A percentile compares a stretch with the other conserved stretches of the same genome.
Conservation (phyloP, 2,797 vertebrate genomes). For the Paramormyrops hopkinsi region DNA sequence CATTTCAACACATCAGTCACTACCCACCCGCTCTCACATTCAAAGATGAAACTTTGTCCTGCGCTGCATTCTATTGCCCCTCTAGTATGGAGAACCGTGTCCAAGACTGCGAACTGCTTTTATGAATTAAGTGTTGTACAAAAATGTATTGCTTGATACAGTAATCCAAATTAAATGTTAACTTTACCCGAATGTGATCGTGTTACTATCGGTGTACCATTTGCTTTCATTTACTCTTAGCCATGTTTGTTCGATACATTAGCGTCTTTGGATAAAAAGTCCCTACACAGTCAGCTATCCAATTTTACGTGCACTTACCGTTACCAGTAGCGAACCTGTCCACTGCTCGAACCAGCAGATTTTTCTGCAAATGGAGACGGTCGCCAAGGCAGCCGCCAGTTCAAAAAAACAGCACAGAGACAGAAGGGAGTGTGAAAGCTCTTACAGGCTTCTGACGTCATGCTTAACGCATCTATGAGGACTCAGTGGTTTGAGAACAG, state of each 20-base stretch:
- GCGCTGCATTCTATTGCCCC: background rate
- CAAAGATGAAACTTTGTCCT: background rate
- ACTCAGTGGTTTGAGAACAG: background rate
- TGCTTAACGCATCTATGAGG: background rate
- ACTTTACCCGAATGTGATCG: background rate
- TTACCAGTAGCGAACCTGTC: background rate
- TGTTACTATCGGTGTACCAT: background rate
- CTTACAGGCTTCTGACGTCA: background rate
- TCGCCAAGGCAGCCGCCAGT: background rate
- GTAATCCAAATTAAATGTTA: background rate
- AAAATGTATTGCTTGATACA: background rate
- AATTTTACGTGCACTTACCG: background rate
- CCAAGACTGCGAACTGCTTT: background rate
- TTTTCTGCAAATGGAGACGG: slow-evolving; percentile 62
- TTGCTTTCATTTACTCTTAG: background rate
- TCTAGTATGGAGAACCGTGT: background rate
- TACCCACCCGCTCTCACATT: background rate
- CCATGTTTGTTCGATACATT: background rate
- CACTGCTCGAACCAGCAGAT: slow-evolving; percentile 74
- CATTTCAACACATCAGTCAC: background rate
- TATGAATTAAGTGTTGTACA: background rate
- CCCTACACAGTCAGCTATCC: background rate
- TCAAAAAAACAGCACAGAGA: background rate
- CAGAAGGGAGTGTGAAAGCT: background rate
- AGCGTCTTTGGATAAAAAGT: background rate